Evolutionary conservation across 1,140 invertebrate species (phyloP).

Genomic region (Manduca sexta): DNA sequence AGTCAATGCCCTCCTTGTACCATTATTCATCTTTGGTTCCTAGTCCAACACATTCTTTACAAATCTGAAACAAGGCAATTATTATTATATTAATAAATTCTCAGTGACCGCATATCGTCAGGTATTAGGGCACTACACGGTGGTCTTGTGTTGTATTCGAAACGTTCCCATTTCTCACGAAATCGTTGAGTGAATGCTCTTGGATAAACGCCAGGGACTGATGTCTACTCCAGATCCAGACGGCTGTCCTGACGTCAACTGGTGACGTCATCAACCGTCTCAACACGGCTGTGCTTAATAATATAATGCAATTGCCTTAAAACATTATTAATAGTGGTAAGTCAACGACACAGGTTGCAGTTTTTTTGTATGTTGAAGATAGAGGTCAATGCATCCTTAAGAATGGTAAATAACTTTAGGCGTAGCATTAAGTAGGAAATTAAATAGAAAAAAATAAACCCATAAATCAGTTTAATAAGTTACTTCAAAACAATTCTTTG

Average conservation of each 20-base stretch:
- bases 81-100: constrained; percentile 3
- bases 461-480: too few species aligned
- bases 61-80: constrained; percentile 14
- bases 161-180: constrained; percentile 56
- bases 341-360: not conserved
- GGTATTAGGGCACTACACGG: constrained; percentile 6
- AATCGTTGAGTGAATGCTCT: constrained; percentile 61
- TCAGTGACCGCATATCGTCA: constrained; percentile 14
- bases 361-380: too few species aligned
- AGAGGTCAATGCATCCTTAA: too few species aligned
- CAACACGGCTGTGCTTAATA: constrained; percentile 8
- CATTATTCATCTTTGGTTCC: constrained; percentile 54
- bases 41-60: constrained; percentile 13
- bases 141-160: constrained; percentile 22
- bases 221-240: constrained; percentile 69
- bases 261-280: constrained; percentile 30
- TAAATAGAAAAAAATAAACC: too few species aligned
- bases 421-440: too few species aligned
- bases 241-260: constrained; percentile 51
- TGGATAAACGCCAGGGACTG: constrained; percentile 48
- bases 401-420: too few species aligned
- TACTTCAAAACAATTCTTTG: too few species aligned
- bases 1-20: constrained; percentile 75
- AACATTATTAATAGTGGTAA: constrained; percentile 1
- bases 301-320: constrained; percentile 13